Evolutionary conservation across 1,140 invertebrate species (phyloP), one percentile per base, ranked within the genome.

Genomic region (Pachypeltis micranthus): DNA sequence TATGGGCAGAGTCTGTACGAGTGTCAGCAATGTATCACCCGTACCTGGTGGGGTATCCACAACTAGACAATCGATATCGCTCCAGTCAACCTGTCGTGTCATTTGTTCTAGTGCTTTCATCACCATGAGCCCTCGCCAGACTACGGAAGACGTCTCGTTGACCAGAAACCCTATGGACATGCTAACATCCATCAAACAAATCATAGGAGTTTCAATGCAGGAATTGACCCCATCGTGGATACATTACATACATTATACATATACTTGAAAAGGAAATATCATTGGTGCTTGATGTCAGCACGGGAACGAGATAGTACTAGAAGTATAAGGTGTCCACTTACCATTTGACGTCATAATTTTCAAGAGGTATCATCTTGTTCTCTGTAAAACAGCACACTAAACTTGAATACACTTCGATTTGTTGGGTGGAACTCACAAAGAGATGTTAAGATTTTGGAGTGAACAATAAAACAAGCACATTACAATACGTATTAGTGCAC

Each of bases 321-420:
- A n/a, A n/a, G n/a, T n/a, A n/a, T n/a, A n/a, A n/a, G n/a, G 7
- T 39, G 31, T 2, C 57, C 59, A 56, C 67, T 75, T 78, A 90
- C 89, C 91, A 95, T 83, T 94, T 94, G 14, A 96, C 80, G 63
- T 90, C 90, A 80, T 91, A 93, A 75, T 96, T 96, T 3, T 85
- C 71, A 7, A 94, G 77, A 10, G 93, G 93, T 71, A 87, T 80
- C 82, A 96, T 93, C 16, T 86, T 72, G 69, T 93, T 85, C 61
- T 87, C 78, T 78, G 67, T 44, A 70, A 73, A 56, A 64, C n/a
- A n/a, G n/a, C n/a, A n/a, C n/a, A n/a, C n/a, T n/a, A n/a, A n/a
- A n/a, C n/a, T n/a, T n/a, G n/a, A n/a, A n/a, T n/a, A n/a, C n/a
- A n/a, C n/a, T n/a, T n/a, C n/a, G n/a, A n/a, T n/a, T n/a, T n/a